These are phyloP conservation scores for Brachyhypopomus occidentalis DNA, from an alignment of 2,113 vertebrate species.

Conservation along the genomic window DNA sequence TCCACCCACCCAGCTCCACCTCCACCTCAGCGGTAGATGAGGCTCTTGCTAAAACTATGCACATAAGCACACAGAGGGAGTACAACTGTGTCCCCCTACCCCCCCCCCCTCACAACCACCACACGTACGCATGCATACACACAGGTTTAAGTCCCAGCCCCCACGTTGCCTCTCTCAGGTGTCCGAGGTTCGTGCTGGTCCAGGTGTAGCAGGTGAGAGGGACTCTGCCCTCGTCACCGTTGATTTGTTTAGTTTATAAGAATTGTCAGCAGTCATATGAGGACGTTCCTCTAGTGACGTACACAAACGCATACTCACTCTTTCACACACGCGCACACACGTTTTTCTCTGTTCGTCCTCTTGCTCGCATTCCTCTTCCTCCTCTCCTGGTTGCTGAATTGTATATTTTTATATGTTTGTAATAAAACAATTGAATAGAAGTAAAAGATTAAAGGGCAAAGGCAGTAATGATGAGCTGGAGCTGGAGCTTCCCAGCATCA, in stretches of 20 bases:
- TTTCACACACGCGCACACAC: background rate
- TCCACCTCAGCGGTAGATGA: background rate
- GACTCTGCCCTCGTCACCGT: too few relatives aligned
- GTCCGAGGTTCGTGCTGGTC: background rate
- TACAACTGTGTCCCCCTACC: too few relatives aligned
- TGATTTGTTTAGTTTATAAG: background rate
- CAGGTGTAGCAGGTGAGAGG: too few relatives aligned
- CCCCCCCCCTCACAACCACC: background rate
- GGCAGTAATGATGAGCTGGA: conserved; percentile 72
- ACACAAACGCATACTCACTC: background rate
- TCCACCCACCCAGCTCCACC: too few relatives aligned
- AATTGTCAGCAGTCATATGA: background rate
- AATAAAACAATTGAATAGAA: conserved; percentile 45
- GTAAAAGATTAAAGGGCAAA: conserved; percentile 13
- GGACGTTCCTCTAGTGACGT: background rate
- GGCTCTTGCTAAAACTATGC: conserved; percentile 52
- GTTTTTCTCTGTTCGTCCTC: conserved; percentile 9
- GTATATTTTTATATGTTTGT: conserved; percentile 44
- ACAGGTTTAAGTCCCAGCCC: background rate
- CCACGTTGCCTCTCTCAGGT: background rate
- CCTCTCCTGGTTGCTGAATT: conserved; percentile 3
- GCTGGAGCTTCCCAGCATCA: too few relatives aligned
- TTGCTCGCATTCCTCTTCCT: conserved; percentile 42
- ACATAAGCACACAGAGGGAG: conserved; percentile 42
- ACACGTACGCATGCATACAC: background rate